phyloP scores from a whole-genome alignment of 2,888 invertebrate genomes.

The Alviniconcha strummeri region DNA sequence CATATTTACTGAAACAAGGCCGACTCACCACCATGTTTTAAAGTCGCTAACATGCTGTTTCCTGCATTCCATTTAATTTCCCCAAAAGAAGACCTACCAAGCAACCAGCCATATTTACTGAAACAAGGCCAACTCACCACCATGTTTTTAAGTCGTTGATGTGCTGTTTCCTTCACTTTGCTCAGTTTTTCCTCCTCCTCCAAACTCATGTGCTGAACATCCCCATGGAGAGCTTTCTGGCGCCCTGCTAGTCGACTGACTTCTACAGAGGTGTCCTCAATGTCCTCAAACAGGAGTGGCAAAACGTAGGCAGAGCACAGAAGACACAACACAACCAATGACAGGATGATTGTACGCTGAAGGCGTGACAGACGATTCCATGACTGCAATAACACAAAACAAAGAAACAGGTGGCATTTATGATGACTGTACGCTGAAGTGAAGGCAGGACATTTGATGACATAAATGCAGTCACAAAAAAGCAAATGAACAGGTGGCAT shows the following conservation, averaged over 20 bases:
- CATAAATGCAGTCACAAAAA: too few species aligned
- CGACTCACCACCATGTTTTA: conserved; percentile 45
- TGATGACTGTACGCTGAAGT: too few species aligned
- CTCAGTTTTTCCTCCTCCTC: conserved; percentile 28
- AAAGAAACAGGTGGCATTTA: not conserved
- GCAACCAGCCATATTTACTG: too few species aligned
- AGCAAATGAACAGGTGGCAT: too few species aligned
- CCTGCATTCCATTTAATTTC: conserved; percentile 22
- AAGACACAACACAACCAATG: conserved; percentile 55
- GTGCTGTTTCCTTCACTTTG: conserved; percentile 42
- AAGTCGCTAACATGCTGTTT: conserved; percentile 47
- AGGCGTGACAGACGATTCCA: conserved; percentile 70
- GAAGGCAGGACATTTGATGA: too few species aligned
- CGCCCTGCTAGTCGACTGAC: conserved; percentile 2
- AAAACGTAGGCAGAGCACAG: conserved; percentile 60
- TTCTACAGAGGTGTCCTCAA: conserved; percentile 16
- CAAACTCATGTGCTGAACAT: conserved; percentile 18
- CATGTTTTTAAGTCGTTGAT: conserved; percentile 45
- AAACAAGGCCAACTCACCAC: conserved; percentile 38
- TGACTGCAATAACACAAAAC: conserved; percentile 50
- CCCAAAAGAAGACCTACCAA: not conserved
- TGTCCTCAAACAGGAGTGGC: conserved; percentile 51
- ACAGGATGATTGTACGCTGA: conserved; percentile 63
- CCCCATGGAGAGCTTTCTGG: conserved; percentile 1
- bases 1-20: too few species aligned